phyloP scores from a whole-genome alignment of 2,888 invertebrate species.

The Drosophila demipolita region DNA sequence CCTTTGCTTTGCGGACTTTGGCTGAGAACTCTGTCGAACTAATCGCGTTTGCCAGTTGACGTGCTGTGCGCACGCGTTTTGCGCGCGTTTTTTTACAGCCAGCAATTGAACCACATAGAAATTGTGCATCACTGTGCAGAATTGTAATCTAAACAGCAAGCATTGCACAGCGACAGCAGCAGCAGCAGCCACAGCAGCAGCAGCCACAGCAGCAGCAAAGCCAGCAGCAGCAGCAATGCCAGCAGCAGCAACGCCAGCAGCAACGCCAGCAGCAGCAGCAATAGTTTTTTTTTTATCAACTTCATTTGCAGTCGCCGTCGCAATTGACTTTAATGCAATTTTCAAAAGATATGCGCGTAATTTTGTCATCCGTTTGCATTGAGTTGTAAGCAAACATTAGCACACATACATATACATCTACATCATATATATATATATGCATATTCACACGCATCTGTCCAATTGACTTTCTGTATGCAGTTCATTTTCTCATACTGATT shows the following conservation, averaged over 20 bases:
- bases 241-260: neutral
- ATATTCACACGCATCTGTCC: slow-evolving; percentile 35
- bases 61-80: slow-evolving; percentile 65
- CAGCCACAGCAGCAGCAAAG: slow-evolving; percentile 15
- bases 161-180: slow-evolving; percentile 15
- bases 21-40: slow-evolving; percentile 46
- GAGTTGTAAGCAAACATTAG: neutral
- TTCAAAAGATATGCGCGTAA: slow-evolving; percentile 48
- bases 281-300: neutral
- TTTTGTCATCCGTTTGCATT: slow-evolving; percentile 57
- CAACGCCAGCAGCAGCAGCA: neutral
- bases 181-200: neutral
- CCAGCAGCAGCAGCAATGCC: neutral
- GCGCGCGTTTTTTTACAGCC: slow-evolving; percentile 44
- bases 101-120: neutral
- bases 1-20: slow-evolving; percentile 17
- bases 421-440: neutral
- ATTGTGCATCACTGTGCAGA: neutral
- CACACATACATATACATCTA: neutral
- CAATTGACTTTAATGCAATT: slow-evolving; percentile 46
- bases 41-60: slow-evolving; percentile 48
- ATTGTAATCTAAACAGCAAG: slow-evolving; percentile 23
- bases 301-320: neutral
- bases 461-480: slow-evolving; percentile 54
- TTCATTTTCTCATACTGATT: slow-evolving; percentile 67